These are phyloP conservation scores for Nomada flava DNA, from an alignment of 2,888 invertebrate species.

Conservation along the genomic window DNA sequence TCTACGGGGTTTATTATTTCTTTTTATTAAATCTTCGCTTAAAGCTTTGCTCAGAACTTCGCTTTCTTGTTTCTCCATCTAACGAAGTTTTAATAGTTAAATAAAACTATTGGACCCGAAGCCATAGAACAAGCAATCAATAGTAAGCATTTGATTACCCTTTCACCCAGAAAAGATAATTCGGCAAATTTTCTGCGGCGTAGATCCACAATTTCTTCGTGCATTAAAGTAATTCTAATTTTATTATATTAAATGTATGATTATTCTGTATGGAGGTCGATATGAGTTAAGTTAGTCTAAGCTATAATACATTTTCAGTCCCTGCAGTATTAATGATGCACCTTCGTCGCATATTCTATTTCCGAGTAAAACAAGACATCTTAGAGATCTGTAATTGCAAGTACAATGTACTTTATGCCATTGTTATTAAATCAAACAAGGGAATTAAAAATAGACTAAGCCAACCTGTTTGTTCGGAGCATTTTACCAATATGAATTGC, in stretches of 20 bases:
- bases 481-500: conserved; percentile 74
- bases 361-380: conserved; percentile 69
- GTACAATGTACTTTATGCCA: background rate
- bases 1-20: conserved; percentile 3
- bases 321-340: conserved; percentile 63
- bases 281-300: background rate
- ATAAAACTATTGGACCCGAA: no score
- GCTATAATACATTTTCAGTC: conserved; percentile 66
- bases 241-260: conserved; percentile 38
- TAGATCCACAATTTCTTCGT: conserved; percentile 78
- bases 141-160: conserved; percentile 16
- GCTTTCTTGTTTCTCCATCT: conserved; percentile 11
- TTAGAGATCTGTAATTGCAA: conserved; percentile 65
- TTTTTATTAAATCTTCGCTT: conserved; percentile 6
- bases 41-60: background rate
- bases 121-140: background rate
- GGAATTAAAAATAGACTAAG: background rate
- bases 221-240: conserved; percentile 76
- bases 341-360: conserved; percentile 73
- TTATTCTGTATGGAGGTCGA: background rate
- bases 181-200: conserved; percentile 65
- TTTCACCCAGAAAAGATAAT: conserved; percentile 36
- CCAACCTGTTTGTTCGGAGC: conserved; percentile 77
- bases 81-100: background rate
- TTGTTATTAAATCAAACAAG: background rate